Evolutionary conservation across 1,140 invertebrate genomes (phyloP), one percentile per base, ranked within the genome.

Genomic region (Drosophila bipectinata): DNA sequence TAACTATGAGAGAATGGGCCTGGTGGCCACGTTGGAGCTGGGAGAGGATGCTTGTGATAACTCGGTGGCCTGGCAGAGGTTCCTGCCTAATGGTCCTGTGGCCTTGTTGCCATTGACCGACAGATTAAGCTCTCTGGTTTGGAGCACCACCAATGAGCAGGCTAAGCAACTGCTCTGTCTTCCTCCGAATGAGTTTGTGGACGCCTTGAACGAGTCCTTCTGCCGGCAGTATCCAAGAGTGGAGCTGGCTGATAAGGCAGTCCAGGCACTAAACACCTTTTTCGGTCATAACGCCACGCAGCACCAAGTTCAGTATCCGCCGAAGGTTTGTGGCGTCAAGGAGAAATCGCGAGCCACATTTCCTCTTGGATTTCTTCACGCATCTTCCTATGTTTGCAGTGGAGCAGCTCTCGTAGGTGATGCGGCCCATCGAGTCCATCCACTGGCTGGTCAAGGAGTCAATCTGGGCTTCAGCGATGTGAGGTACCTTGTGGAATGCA

Each of bases 391-490:
- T 92, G 95, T 97, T 0, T 93, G 93, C 30, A 92, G 93, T 15
- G 94, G 96, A 54, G 94, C 95, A 8, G 98, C 95, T 45, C 92
- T 99, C 3, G 94, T 99, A 66, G 98, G 98, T 12, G 99, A 99
- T 94, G 97, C 98, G 34, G 98, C 98, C 7, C 99, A 99, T 92
- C 94, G 97, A 89, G 94, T 99, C 37, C 98, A 99, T 93, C 99
- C 99, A 0, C 91, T 99, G 52, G 99, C 98, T 47, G 99, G 99
- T 0, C 98, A 99, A 92, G 98, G 98, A 9, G 97, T 99, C 0
- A 99, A 99, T 93, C 93, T 99, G 45, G 99, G 99, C 4, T 98
- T 99, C 92, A 97, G 97, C 21, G 99, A 99, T 93, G 95, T 99
- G 0, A 89, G 93, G 10, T 93, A 94, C 75, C 93, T 99, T 0